phyloP scores from a whole-genome alignment of 2,113 vertebrate genomes.

The Microtus richardsoni region DNA sequence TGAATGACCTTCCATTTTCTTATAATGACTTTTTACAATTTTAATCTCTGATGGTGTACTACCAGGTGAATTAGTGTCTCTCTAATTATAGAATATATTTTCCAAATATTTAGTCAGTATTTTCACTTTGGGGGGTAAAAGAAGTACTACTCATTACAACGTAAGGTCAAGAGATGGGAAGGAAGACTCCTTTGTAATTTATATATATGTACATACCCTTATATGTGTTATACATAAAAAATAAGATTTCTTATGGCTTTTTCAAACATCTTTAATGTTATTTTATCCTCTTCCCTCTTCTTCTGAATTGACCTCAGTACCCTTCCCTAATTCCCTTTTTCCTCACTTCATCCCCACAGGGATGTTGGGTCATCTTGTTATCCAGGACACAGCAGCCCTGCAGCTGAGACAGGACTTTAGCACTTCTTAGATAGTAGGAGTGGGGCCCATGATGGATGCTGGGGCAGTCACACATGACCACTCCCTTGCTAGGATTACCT shows the following conservation, averaged over 20 bases:
- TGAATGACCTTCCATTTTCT: slow-evolving; percentile 5
- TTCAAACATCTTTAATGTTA: not conserved
- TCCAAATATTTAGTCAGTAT: not conserved
- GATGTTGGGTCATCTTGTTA: not conserved
- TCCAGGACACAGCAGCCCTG: not conserved
- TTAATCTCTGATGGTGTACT: not conserved
- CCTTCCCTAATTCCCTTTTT: not conserved
- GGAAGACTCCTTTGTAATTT: not conserved
- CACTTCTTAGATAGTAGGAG: not conserved
- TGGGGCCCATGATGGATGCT: not conserved
- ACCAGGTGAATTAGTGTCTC: not conserved
- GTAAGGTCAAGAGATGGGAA: not conserved
- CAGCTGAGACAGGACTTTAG: not conserved
- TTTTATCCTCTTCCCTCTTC: not conserved
- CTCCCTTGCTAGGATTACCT: not conserved
- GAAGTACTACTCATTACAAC: not conserved
- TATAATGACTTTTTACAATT: not conserved
- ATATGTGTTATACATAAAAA: not conserved
- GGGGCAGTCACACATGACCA: too few species aligned
- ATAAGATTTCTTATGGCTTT: not conserved
- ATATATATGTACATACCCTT: not conserved
- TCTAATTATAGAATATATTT: not conserved
- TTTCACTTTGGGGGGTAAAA: slow-evolving; percentile 39
- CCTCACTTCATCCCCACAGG: not conserved
- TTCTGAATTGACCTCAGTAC: not conserved